Evolutionary conservation across 2,888 invertebrate genomes (phyloP).

Genomic region (Auanema freiburgensis): DNA sequence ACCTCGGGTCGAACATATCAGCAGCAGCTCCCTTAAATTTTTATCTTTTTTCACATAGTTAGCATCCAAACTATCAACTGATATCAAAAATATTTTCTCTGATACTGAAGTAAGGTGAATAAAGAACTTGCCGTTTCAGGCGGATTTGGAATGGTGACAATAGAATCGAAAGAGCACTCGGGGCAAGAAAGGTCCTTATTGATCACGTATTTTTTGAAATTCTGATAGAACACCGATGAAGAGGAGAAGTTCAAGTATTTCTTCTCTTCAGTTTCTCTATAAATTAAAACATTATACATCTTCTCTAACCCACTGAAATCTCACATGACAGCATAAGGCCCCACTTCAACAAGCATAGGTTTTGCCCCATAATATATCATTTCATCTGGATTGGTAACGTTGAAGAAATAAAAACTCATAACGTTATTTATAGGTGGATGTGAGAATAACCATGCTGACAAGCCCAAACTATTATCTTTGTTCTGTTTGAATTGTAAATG

Average conservation of each 20-base stretch:
- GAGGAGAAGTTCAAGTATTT: conserved; percentile 45
- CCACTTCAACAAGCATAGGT: conserved; percentile 45
- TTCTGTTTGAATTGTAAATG: conserved; percentile 25
- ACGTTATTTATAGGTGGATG: conserved; percentile 37
- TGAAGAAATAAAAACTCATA: conserved; percentile 54
- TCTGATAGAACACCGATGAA: conserved; percentile 50
- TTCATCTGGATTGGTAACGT: conserved; percentile 53
- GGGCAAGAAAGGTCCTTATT: conserved; percentile 38
- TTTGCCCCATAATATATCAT: conserved; percentile 43
- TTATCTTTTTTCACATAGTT: not conserved
- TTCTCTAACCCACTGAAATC: conserved; percentile 10
- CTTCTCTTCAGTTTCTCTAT: conserved; percentile 54
- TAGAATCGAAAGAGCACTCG: conserved; percentile 43
- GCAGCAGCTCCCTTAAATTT: conserved; percentile 47
- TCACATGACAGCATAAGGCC: conserved; percentile 48
- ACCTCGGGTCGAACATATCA: conserved; percentile 48
- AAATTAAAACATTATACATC: conserved; percentile 10
- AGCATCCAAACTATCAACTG: conserved; percentile 1
- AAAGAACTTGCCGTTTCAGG: conserved; percentile 34
- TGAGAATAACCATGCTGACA: conserved; percentile 30
- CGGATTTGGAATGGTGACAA: conserved; percentile 50
- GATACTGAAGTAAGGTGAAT: not conserved
- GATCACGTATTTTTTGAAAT: conserved; percentile 51
- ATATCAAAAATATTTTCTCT: conserved; percentile 24
- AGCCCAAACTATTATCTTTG: conserved; percentile 29